phyloP scores from a whole-genome alignment of 35 echinoderm and acorn worm genomes.

The Lytechinus pictus region DNA sequence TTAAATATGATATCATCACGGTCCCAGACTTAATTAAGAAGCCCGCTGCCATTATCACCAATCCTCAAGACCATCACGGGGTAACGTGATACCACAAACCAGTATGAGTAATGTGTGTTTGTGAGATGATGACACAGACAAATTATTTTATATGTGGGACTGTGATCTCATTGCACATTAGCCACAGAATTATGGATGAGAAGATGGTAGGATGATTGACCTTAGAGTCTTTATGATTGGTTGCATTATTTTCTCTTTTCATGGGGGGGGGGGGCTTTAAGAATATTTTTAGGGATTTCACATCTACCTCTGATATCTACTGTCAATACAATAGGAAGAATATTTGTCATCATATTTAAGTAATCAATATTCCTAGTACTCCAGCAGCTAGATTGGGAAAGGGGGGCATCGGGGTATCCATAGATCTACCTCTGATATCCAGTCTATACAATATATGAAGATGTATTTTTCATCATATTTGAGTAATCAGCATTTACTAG shows the following conservation, averaged over 20 bases:
- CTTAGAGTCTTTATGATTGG: not conserved
- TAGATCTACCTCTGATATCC: too few relatives aligned
- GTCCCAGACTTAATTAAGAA: slow-evolving; percentile 24
- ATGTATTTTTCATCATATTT: too few relatives aligned
- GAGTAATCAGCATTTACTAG: too few relatives aligned
- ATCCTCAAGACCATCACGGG: not conserved
- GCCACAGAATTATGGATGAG: not conserved
- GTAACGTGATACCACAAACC: not conserved
- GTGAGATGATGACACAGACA: slow-evolving; percentile 31
- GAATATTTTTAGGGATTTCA: not conserved
- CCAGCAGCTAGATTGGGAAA: too few relatives aligned
- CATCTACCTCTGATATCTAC: not conserved
- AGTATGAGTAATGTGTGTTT: slow-evolving; percentile 31
- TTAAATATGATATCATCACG: slow-evolving; percentile 32
- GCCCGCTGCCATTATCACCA: slow-evolving; percentile 29
- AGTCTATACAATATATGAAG: too few relatives aligned
- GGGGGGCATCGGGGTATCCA: too few relatives aligned
- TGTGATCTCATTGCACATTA: slow-evolving; percentile 15
- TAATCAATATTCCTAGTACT: too few relatives aligned
- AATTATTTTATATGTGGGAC: slow-evolving; percentile 32
- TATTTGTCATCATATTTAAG: too few relatives aligned
- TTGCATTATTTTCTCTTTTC: not conserved
- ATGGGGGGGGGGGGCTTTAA: too few relatives aligned
- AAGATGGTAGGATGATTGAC: not conserved
- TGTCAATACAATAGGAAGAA: too few relatives aligned